Evolutionary conservation across 2,797 vertebrate genomes (phyloP), one percentile per base, ranked within the genome.

Genomic region (Telmatherina bonti): DNA sequence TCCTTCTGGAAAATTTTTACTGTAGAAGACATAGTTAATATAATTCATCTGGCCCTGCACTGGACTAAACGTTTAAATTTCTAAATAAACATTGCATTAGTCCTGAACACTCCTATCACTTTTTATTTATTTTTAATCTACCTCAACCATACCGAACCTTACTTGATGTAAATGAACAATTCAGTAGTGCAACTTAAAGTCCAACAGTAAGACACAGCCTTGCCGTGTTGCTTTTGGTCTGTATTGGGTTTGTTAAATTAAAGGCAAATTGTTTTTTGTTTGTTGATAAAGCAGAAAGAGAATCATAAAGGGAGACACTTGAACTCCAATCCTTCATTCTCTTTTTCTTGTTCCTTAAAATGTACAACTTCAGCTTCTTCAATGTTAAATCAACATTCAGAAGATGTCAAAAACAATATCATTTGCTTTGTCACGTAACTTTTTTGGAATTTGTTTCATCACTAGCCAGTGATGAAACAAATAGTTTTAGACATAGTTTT

Each of bases 341-440:
- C 57, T 79, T 45, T 86, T 74, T 86, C n/a, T 84, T 80, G 78
- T 10, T 69, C 33, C 33, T 80, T 68, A 72, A 52, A 60, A 79
- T 91, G 74, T 90, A 84, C 78, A 63, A 45, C 77, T 65, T 1
- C 4, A 13, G 20, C 72, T 35, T 68, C 41, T n/a, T n/a, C n/a
- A n/a, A n/a, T n/a, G n/a, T n/a, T n/a, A n/a, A n/a, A n/a, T n/a
- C 58, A 69, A 59, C 72, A 72, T 81, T 77, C 62, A 74, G 59
- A 74, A 62, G 53, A 88, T 81, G 62, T 78, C 74, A 72, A 41
- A 22, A 15, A 27, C 54, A 83, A 86, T 78, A 74, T 89, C n/a
- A n/a, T n/a, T 89, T 84, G 85, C 81, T 82, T 70, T 73, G 68
- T 68, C 76, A 70, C 79, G 89, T 90, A 81, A 89, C 91, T 79